phyloP scores from a whole-genome alignment of 2,888 invertebrate genomes.

The Luperina testacea region DNA sequence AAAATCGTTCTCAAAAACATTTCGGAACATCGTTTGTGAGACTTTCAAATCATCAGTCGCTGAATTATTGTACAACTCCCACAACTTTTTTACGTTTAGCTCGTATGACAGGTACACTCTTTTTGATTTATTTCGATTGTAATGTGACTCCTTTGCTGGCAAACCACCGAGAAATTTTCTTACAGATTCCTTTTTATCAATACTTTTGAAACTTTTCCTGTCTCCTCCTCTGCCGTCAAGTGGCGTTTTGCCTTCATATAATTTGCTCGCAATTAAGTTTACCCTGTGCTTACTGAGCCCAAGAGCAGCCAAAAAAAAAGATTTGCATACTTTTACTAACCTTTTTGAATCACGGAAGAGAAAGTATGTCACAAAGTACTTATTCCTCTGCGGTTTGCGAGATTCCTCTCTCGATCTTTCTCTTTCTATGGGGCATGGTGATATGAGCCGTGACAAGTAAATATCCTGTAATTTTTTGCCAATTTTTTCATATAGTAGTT shows the following conservation, averaged over 20 bases:
- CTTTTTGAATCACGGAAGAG: constrained; percentile 36
- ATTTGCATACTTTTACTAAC: constrained; percentile 34
- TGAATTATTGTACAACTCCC: too few species aligned
- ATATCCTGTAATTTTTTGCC: constrained; percentile 36
- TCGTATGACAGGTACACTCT: too few species aligned
- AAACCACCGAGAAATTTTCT: constrained; percentile 15
- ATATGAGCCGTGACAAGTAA: constrained; percentile 29
- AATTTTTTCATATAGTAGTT: constrained; percentile 29
- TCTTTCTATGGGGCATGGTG: constrained; percentile 27
- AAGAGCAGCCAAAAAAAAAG: constrained; percentile 33
- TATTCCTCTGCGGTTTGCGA: constrained; percentile 25
- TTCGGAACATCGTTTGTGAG: constrained; percentile 36
- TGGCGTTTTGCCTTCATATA: constrained; percentile 35
- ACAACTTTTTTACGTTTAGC: too few species aligned
- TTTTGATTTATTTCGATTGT: too few species aligned
- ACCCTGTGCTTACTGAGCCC: constrained; percentile 35
- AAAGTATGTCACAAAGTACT: constrained; percentile 33
- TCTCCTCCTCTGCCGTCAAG: constrained; percentile 32
- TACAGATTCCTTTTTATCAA: constrained; percentile 31
- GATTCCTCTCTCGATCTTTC: constrained; percentile 17
- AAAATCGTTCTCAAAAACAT: constrained; percentile 47
- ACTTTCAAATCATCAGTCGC: constrained; percentile 31
- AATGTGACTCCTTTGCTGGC: too few species aligned
- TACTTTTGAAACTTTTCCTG: constrained; percentile 7
- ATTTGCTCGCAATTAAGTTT: constrained; percentile 27